Base-by-base conservation (phyloP, 2,888 invertebrate genomes). In the Tachina fera region DNA sequence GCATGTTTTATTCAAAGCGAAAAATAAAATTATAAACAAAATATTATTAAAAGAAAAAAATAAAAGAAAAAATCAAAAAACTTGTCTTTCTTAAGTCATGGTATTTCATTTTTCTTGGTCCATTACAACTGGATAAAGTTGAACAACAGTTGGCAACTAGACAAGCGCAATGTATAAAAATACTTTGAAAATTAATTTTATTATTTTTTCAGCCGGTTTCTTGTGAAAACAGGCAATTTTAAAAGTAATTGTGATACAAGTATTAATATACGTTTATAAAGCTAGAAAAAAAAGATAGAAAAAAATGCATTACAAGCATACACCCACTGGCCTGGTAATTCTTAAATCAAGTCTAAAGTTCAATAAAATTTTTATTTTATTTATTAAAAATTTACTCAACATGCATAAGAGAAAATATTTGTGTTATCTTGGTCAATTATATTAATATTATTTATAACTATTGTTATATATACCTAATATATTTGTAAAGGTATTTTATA, bases 71-170 rank as follows among this genome's bases (percentile, higher is more conserved):
- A 13, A 13, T 6, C 13, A 16, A 51, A 74, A 68, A 47, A 72
- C 67, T 51, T 72, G 72, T 72, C 41, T 49, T 72, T 70, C 49
- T 31, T 47, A 45, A 58, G 45, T 22, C 51, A 45, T 53, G 51
- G 31, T 72, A 67, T 68, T 83, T 67, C 1, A 72, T 19, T 74
- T 77, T 53, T 75, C 61, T 68, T 77, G 51, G 72, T 68, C 72
- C 77, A 83, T 74, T 83, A 47, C 43, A 78, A 77, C 83, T 78
- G 72, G 67, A 53, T 72, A 78, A 83, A 71, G 68, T 75, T 70
- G 31, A 83, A 71, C 77, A 83, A 68, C 83, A 83, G 72, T 78
- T 78, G 72, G 51, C 58, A 56, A 76, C 63, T 63, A 70, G 71
- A 61, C 14, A 9, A 19, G 9, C 56, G n/a, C 3, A 19, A 71